Percentiles rank a stretch among this genome's conserved stretches.
Conservation (phyloP, 2,888 invertebrate genomes). For the Calliopum simillimum region DNA sequence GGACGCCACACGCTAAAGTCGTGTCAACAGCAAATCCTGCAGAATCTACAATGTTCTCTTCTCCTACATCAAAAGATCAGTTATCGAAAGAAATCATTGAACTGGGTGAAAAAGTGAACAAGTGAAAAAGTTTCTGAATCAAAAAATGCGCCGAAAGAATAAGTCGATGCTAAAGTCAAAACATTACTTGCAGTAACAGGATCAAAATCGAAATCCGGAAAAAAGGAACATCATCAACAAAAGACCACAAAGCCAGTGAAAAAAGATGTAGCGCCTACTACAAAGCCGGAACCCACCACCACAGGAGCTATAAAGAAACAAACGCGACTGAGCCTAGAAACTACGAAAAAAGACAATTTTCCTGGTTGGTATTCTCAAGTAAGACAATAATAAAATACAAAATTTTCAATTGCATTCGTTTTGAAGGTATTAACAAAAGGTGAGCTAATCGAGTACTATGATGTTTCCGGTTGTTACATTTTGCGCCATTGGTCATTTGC, state of each 20-base stretch:
- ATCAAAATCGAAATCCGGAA: conserved; percentile 51
- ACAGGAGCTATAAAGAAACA: conserved; percentile 81
- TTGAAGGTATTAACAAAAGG: conserved; percentile 79
- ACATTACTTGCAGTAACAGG: conserved; percentile 72
- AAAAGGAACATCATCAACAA: conserved; percentile 55
- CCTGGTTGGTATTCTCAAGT: conserved; percentile 98
- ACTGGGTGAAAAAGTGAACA: conserved; percentile 73
- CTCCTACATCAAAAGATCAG: conserved; percentile 52
- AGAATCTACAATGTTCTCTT: conserved; percentile 44
- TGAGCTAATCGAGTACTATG: too few relatives aligned
- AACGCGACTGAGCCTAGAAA: conserved; percentile 93
- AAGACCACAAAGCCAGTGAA: conserved; percentile 58
- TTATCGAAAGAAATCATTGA: conserved; percentile 69
- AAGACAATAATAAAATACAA: conserved; percentile 19
- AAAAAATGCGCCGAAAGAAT: conserved; percentile 68
- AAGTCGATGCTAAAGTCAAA: conserved; percentile 68
- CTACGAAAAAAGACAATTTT: conserved; percentile 90
- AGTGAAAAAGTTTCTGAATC: conserved; percentile 71
- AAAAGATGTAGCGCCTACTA: too few relatives aligned
- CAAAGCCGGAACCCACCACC: conserved; percentile 67
- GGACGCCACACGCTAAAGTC: conserved; percentile 60
- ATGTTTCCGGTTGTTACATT: too few relatives aligned
- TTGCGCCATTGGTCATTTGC: too few relatives aligned
- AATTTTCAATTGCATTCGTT: neutral
- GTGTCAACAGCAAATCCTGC: conserved; percentile 36